Evolutionary conservation across 2,797 vertebrate genomes (phyloP).

Genomic region (Tangara arthus): DNA sequence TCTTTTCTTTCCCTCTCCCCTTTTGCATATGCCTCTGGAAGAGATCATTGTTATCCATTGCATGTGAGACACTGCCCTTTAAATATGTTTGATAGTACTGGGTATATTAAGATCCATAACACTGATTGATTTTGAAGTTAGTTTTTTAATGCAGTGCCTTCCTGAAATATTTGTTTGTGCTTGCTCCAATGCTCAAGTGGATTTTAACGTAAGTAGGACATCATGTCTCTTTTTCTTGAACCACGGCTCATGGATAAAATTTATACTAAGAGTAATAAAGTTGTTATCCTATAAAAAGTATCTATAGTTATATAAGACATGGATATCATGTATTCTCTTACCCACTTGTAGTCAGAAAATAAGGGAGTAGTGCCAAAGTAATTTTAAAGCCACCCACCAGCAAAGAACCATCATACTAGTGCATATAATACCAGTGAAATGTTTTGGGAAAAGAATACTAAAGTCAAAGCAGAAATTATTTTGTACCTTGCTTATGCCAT

Average conservation of each 20-base stretch:
- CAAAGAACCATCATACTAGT: neutral
- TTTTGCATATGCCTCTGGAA: neutral
- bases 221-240: neutral
- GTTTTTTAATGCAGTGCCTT: neutral
- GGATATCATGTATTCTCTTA: neutral
- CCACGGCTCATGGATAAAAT: neutral
- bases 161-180: neutral
- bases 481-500: neutral
- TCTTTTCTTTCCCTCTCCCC: accelerated
- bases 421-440: neutral
- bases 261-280: neutral
- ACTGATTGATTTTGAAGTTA: neutral
- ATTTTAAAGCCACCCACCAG: neutral
- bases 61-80: neutral
- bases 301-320: neutral
- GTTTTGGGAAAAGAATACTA: neutral
- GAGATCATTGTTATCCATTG: neutral
- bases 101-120: neutral
- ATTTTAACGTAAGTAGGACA: neutral
- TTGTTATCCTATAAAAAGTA: neutral
- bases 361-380: neutral
- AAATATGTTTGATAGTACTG: neutral
- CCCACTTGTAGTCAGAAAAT: neutral
- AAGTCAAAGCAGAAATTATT: neutral
- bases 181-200: neutral